These are phyloP conservation scores for Mesoclemmys tuberculata DNA, from an alignment of 2,113 vertebrate species.

Conservation along the genomic window DNA sequence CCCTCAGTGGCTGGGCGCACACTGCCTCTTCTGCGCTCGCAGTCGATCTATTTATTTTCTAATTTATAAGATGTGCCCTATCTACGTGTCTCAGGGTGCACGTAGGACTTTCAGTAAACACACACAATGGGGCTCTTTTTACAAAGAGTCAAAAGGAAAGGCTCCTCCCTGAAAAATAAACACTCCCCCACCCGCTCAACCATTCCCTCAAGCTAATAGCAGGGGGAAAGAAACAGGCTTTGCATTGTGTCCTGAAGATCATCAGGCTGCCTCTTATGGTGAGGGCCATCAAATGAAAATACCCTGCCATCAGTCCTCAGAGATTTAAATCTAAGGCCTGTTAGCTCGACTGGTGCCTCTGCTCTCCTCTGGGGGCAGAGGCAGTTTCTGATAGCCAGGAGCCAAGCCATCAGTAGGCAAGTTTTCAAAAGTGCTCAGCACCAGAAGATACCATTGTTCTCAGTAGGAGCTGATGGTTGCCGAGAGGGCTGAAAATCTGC, in stretches of 20 bases:
- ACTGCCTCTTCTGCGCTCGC: neutral
- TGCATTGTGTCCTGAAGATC: neutral
- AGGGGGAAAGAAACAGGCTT: neutral
- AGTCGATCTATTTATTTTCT: conserved; percentile 5
- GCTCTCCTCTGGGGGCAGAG: neutral
- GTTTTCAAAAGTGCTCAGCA: neutral
- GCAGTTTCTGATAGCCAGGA: neutral
- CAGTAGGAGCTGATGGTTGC: neutral
- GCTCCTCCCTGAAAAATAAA: conserved; percentile 45
- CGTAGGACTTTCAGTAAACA: conserved; percentile 10
- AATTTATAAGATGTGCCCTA: conserved; percentile 24
- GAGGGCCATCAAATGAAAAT: neutral
- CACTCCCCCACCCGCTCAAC: neutral
- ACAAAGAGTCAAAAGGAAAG: conserved; percentile 41
- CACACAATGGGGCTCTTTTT: conserved; percentile 17
- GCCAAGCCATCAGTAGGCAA: neutral
- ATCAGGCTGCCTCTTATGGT: accelerated
- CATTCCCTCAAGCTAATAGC: neutral
- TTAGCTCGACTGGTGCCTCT: neutral
- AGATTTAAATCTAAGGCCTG: neutral
- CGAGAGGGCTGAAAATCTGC: neutral
- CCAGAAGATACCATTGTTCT: neutral
- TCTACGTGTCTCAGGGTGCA: neutral
- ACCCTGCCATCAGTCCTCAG: neutral
- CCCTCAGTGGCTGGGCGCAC: conserved; percentile 46